Evolutionary conservation across 1,140 invertebrate species (phyloP).

Genomic region (Drosophila subpulchrella): DNA sequence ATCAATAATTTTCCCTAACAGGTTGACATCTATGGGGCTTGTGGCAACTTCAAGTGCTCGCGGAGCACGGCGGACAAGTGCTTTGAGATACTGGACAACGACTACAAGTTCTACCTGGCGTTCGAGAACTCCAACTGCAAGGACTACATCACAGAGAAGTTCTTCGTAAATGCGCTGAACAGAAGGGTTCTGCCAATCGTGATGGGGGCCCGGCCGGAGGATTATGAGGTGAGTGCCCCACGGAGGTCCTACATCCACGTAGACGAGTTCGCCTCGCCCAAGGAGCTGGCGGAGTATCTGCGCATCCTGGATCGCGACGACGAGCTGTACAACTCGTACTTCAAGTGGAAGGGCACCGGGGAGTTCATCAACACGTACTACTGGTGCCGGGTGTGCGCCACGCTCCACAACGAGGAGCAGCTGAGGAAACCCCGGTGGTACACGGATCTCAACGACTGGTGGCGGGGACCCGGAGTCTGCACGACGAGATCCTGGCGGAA

Average conservation of each 20-base stretch:
- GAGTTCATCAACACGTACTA: constrained; percentile 98
- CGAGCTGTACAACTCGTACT: constrained; percentile 96
- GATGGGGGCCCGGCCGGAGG: constrained; percentile 96
- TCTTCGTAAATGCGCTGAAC: constrained; percentile 96
- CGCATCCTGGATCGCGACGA: constrained; percentile 93
- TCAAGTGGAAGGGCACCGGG: constrained; percentile 96
- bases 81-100: constrained; percentile 95
- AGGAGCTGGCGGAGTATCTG: constrained; percentile 94
- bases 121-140: constrained; percentile 99
- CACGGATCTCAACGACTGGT: constrained; percentile 94
- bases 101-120: constrained; percentile 99
- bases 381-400: constrained; percentile 97
- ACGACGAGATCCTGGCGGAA: constrained; percentile 89
- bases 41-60: constrained; percentile 93
- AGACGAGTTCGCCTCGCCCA: constrained; percentile 95
- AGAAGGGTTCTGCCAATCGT: constrained; percentile 96
- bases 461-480: constrained; percentile 91
- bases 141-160: constrained; percentile 99
- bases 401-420: constrained; percentile 91
- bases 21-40: constrained; percentile 97
- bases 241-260: constrained; percentile 96
- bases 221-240: constrained; percentile 95
- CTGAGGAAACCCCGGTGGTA: constrained; percentile 88
- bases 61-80: constrained; percentile 92
- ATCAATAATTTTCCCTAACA: constrained; percentile 15